Percentiles rank a stretch among this genome's conserved stretches.
These are phyloP conservation scores for Cuculus canorus DNA, from an alignment of 2,797 vertebrate species.

Conservation along the genomic window DNA sequence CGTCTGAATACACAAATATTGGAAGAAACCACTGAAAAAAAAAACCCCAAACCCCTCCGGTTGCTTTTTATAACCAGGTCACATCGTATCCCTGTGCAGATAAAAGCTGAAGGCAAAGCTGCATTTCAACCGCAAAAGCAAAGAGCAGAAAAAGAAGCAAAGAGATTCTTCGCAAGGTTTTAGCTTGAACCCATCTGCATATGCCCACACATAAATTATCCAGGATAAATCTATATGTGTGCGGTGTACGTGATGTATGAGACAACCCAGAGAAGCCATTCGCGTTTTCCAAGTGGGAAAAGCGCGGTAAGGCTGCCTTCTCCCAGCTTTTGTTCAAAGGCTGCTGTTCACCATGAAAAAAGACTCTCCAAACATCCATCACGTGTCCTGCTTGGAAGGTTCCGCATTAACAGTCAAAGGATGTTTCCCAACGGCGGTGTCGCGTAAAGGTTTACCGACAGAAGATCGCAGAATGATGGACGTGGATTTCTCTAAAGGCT, in stretches of 20 bases:
- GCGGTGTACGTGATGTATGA: not conserved
- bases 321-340: not conserved
- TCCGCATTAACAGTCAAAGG: not conserved
- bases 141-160: not conserved
- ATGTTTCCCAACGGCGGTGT: accelerated
- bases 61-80: not conserved
- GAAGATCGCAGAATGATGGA: too few relatives aligned
- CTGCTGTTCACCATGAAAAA: not conserved
- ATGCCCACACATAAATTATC: not conserved
- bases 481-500: too few relatives aligned
- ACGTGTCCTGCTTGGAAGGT: not conserved
- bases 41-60: not conserved
- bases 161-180: not conserved
- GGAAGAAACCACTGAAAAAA: not conserved
- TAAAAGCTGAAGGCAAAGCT: not conserved
- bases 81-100: not conserved
- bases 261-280: not conserved
- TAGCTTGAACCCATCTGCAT: not conserved
- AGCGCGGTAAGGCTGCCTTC: not conserved
- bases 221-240: not conserved
- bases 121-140: not conserved
- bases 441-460: too few relatives aligned
- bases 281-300: not conserved
- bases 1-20: not conserved
- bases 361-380: accelerated